Percentiles rank a stretch among this genome's conserved stretches.
These are phyloP conservation scores for Liposcelis brunnea DNA, from an alignment of 2,888 invertebrate genomes.

Conservation along the genomic window DNA sequence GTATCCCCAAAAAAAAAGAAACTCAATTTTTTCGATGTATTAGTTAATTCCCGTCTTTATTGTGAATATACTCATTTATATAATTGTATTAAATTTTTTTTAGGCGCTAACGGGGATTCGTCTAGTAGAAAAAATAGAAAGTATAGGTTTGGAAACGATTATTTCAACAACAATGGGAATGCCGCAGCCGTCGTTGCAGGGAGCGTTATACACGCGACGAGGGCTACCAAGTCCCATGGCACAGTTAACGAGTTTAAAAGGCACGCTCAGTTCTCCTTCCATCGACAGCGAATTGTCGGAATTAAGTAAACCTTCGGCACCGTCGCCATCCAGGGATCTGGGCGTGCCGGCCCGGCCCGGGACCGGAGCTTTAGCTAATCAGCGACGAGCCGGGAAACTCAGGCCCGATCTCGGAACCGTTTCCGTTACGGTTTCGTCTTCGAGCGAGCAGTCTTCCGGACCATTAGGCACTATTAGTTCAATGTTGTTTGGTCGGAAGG, in stretches of 20 bases:
- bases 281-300: neutral
- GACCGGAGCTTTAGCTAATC: conserved; percentile 19
- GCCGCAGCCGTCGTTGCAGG: conserved; percentile 42
- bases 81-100: conserved; percentile 10
- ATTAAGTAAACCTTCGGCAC: conserved; percentile 15
- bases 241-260: conserved; percentile 55
- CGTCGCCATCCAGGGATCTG: conserved; percentile 22
- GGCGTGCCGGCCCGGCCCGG: conserved; percentile 21
- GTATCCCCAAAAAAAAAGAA: too few species aligned
- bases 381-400: conserved; percentile 14
- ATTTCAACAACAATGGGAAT: conserved; percentile 41
- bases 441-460: conserved; percentile 16
- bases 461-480: conserved; percentile 58
- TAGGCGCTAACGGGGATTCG: conserved; percentile 33
- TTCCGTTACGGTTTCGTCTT: conserved; percentile 16
- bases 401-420: conserved; percentile 24
- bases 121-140: conserved; percentile 46
- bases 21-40: too few species aligned
- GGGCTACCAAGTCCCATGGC: conserved; percentile 59
- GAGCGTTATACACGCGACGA: conserved; percentile 40
- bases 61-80: neutral
- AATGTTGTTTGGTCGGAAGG: conserved; percentile 67
- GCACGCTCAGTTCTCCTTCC: conserved; percentile 25
- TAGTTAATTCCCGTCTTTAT: neutral
- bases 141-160: conserved; percentile 47